phyloP scores from a whole-genome alignment of 2,797 vertebrate species.

The Enteromius trimaculatus region DNA sequence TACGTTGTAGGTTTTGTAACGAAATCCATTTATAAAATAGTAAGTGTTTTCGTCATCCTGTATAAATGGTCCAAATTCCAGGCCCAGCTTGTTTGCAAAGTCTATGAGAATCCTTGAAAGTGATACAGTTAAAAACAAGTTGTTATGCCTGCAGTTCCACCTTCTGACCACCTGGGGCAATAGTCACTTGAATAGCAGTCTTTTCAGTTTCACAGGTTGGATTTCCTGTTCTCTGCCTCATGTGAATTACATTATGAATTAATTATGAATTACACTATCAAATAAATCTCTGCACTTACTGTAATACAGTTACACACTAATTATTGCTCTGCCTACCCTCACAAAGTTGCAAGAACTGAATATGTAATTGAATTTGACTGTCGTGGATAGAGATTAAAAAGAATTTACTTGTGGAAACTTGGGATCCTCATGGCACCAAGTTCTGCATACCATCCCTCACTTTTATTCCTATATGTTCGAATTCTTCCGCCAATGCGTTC shows the following conservation, averaged over 20 bases:
- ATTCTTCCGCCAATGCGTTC: conserved; percentile 82
- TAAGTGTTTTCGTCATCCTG: conserved; percentile 80
- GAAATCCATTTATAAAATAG: conserved; percentile 75
- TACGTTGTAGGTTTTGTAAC: conserved; percentile 70
- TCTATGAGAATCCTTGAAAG: conserved; percentile 75
- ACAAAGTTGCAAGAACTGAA: not conserved
- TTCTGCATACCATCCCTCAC: conserved; percentile 84
- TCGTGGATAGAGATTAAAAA: not conserved
- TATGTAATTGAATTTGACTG: not conserved
- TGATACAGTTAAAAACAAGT: not conserved
- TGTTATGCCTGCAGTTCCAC: not conserved
- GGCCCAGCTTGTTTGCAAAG: conserved; percentile 71
- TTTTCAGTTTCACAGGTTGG: not conserved
- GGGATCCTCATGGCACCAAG: conserved; percentile 89
- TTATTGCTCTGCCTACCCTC: not conserved
- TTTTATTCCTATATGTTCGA: conserved; percentile 78
- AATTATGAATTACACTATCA: not conserved
- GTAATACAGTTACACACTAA: not conserved
- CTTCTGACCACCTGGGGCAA: not conserved
- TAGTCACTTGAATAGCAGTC: not conserved
- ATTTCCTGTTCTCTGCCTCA: not conserved
- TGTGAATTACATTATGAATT: not conserved
- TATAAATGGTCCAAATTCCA: conserved; percentile 75
- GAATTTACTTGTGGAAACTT: conserved; percentile 80
- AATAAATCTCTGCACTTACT: not conserved